phyloP scores from a whole-genome alignment of 2,113 vertebrate species.

The Neodon shergylaensis region DNA sequence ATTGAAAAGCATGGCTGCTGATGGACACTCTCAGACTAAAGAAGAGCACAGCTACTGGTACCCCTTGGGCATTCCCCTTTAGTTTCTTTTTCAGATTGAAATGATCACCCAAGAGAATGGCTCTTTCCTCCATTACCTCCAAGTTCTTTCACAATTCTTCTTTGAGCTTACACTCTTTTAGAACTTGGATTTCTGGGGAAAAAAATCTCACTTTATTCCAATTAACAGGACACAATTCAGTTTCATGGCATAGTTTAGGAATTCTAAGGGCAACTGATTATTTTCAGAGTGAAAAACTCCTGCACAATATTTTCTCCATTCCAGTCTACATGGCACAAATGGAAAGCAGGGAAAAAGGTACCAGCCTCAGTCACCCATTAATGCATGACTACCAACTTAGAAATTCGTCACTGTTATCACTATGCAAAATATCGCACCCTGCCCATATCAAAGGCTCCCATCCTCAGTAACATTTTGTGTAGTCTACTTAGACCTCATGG shows the following conservation, averaged over 20 bases:
- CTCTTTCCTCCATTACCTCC: neutral
- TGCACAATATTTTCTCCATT: neutral
- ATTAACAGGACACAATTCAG: neutral
- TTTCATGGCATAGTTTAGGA: neutral
- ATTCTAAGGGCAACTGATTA: neutral
- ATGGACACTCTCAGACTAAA: neutral
- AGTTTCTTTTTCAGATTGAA: neutral
- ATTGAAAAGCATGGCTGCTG: neutral
- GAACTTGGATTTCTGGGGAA: neutral
- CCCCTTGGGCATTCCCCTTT: neutral
- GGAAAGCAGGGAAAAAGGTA: neutral
- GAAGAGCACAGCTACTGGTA: neutral
- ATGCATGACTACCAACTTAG: neutral
- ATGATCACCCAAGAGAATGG: neutral
- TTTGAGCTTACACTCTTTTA: neutral
- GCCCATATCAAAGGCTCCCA: neutral
- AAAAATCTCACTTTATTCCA: neutral
- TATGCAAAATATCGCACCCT: neutral
- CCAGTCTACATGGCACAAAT: neutral
- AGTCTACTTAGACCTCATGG: neutral
- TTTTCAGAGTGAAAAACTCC: conserved; percentile 12
- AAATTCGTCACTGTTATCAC: neutral
- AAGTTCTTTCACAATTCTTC: neutral
- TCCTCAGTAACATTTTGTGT: neutral
- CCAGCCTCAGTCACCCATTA: neutral